Conservation (phyloP, 64 coral and sea anemone genomes). For the Astreopora myriophthalma region DNA sequence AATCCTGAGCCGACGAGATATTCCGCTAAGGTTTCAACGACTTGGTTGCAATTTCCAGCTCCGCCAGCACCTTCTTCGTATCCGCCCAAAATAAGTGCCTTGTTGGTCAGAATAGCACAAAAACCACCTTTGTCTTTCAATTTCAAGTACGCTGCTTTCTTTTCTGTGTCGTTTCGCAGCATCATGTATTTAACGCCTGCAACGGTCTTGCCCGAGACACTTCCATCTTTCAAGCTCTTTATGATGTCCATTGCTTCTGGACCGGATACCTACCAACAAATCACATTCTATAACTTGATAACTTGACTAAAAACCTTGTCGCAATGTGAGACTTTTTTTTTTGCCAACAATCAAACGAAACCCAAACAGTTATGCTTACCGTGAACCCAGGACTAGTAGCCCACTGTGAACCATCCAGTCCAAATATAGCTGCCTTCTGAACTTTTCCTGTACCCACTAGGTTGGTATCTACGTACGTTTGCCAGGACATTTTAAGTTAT, state of each 20-base stretch:
- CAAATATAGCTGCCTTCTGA: slow-evolving; percentile 63
- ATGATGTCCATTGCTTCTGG: slow-evolving; percentile 82
- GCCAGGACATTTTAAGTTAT: slow-evolving; percentile 49
- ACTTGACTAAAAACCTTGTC: not conserved
- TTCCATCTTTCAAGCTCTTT: slow-evolving; percentile 93
- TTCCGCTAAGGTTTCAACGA: slow-evolving; percentile 71
- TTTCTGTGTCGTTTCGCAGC: slow-evolving; percentile 81
- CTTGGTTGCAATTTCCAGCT: slow-evolving; percentile 88
- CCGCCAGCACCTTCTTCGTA: slow-evolving; percentile 82
- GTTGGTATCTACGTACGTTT: slow-evolving; percentile 66
- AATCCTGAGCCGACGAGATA: slow-evolving; percentile 75
- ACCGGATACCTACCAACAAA: slow-evolving; percentile 48
- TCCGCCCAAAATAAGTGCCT: slow-evolving; percentile 80
- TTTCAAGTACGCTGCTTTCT: slow-evolving; percentile 84
- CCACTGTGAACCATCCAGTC: slow-evolving; percentile 60
- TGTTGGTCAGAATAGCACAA: slow-evolving; percentile 74
- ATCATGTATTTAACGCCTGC: slow-evolving; percentile 91
- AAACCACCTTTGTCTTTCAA: slow-evolving; percentile 91
- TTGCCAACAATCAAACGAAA: not conserved
- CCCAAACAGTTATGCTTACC: not conserved
- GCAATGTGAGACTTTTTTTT: too few relatives aligned
- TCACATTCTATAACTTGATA: not conserved
- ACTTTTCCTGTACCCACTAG: slow-evolving; percentile 63
- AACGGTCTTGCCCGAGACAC: slow-evolving; percentile 60
- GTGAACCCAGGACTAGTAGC: slow-evolving; percentile 52